Evolutionary conservation across 35 echinoderm and acorn worm genomes (phyloP), one percentile per base, ranked within the genome.

Genomic region (Holothuria glaberrima): DNA sequence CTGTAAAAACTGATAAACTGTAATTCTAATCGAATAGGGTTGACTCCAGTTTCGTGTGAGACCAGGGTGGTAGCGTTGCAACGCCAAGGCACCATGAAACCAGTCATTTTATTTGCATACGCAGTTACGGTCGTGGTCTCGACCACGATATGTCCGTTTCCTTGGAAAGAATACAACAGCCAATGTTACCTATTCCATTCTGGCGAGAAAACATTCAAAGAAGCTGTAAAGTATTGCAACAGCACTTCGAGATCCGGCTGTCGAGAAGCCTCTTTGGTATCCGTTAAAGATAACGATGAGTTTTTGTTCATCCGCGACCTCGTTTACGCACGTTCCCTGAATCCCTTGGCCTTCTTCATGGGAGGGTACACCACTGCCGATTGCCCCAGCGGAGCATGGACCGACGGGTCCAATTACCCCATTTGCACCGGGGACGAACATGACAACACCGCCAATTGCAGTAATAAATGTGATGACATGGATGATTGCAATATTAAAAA

Each of bases 291-390:
- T 48, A 27, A 48, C 38, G 44, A 78, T 5, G 74, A 78, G 44
- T 78, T 78, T 48, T 22, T 48, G 7, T 78, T 78, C 44, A 48
- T 78, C 9, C 74, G 74, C 1, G 38, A 78, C n/a, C 74, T 78
- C 4, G 74, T 48, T 28, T 78, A 78, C 41, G 5, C 6, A 13
- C 44, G 35, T 0, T 26, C 74, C 20, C 21, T 78, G 27, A 48
- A 78, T 41, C 74, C 74, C 18, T 38, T 78, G 74, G 74, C 74
- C 2, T 78, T 78, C 14, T 78, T 26, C 41, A 48, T 78, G 74
- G 74, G 74, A 45, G 74, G 74, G 20, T 78, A 78, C 74, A 78
- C 74, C 14, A 48, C 74, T 20, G 4, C 44, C 24, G 14, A 48
- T 2, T 78, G 74, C n/a, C 35, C 3, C 5, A 50, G 74, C 22